Base-by-base conservation (phyloP, 2,113 vertebrate species). In the Alosa alosa region DNA sequence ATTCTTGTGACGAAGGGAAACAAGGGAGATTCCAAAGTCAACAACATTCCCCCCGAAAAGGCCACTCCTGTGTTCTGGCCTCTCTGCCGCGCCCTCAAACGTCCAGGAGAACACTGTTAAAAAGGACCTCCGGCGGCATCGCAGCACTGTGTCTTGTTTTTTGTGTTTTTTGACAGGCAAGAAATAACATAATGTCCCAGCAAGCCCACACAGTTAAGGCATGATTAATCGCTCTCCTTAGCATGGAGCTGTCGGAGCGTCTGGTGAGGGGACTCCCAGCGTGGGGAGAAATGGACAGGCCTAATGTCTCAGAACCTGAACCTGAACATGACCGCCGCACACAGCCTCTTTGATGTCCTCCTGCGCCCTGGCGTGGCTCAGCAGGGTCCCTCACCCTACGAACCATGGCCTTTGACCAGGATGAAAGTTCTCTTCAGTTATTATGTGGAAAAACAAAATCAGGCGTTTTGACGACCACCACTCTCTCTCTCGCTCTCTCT, bases 1-100 rank as follows among this genome's bases (percentile, higher is more conserved):
- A 90, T 90, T 95, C 93, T 90, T 94, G 91, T 91, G 91, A 94
- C 93, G 93, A 95, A 91, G 92, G 94, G 94, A 94, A 96, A 95
- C 94, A 96, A 83, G 88, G 52, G 88, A 91, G 92, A 91, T 90
- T 96, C 95, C 95, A 96, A 96, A 95, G 92, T 94, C 94, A 96
- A 96, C 94, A 95, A 81, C 89, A 90, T 94, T 90, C 89, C 87
- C 82, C 87, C 87, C 91, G 86, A 90, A 90, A 92, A 87, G 57
- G 85, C 85, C 89, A 89, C 90, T 92, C 41, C 86, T 88, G 92
- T 88, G 89, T 93, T 92, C 91, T 93, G 90, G 91, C 91, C 91
- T 91, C 92, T 91, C 86, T 88, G 87, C 91, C 78, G 82, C 72
- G 78, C 84, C 89, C 90, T 90, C 90, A 85, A 83, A 91, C 90